phyloP scores from a whole-genome alignment of 2,113 vertebrate genomes.

The Calcarius ornatus region DNA sequence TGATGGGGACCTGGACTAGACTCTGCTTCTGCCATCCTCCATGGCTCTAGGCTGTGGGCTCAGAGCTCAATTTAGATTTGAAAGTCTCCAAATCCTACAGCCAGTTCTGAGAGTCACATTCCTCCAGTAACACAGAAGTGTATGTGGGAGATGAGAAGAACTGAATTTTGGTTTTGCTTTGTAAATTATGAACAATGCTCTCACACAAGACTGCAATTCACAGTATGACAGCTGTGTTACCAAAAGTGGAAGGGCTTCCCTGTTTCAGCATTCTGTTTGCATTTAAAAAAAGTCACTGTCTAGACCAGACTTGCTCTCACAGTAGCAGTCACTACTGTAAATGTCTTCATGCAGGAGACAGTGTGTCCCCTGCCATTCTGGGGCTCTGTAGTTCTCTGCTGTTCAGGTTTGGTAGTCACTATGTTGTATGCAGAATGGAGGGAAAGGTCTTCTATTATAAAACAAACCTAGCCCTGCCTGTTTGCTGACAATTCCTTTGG shows the following conservation, averaged over 20 bases:
- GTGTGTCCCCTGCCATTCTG: not conserved
- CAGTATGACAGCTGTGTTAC: conserved; percentile 43
- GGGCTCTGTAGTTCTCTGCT: not conserved
- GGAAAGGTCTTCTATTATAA: not conserved
- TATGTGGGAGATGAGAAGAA: conserved; percentile 16
- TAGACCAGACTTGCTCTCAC: conserved; percentile 9
- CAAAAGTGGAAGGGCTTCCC: conserved; percentile 50
- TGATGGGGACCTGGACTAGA: not conserved
- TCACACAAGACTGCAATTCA: conserved; percentile 17
- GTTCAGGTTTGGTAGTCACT: not conserved
- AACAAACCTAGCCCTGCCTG: not conserved
- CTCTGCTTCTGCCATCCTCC: not conserved
- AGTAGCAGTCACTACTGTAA: not conserved
- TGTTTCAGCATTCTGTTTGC: conserved; percentile 22
- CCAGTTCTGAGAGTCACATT: not conserved
- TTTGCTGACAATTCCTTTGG: not conserved
- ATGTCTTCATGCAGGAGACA: not conserved
- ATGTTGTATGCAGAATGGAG: not conserved
- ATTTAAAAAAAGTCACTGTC: conserved; percentile 17
- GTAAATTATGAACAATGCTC: conserved; percentile 34
- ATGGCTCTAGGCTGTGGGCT: not conserved
- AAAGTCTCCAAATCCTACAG: not conserved
- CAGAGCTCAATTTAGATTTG: not conserved
- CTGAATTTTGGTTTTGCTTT: not conserved
- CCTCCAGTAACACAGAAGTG: not conserved